Evolutionary conservation across 2,797 vertebrate species (phyloP).

Genomic region (Lacerta viridis): DNA sequence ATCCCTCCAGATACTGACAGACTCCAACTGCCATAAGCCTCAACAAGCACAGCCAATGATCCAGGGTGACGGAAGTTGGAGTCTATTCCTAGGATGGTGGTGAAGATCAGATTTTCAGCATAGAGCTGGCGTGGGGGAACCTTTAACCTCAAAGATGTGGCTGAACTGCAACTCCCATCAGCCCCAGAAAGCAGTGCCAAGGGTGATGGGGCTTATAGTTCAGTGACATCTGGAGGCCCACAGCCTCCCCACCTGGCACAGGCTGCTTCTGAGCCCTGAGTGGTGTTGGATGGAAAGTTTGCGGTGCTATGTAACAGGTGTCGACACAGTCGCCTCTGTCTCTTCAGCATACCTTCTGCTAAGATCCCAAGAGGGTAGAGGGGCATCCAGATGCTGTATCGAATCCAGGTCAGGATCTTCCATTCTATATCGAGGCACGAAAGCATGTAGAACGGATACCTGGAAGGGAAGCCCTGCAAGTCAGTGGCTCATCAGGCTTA

Average conservation of each 20-base stretch:
- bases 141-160: no score
- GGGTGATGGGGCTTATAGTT: no score
- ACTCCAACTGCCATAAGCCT: no score
- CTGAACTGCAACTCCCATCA: no score
- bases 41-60: no score
- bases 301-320: not conserved
- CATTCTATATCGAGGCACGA: slow-evolving; percentile 92
- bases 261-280: not conserved
- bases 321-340: not conserved
- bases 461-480: slow-evolving; percentile 66
- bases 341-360: slow-evolving; percentile 89
- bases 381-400: slow-evolving; percentile 95
- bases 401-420: slow-evolving; percentile 94
- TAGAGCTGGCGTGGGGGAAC: no score
- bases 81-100: no score
- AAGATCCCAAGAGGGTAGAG: slow-evolving; percentile 91
- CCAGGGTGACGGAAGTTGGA: no score
- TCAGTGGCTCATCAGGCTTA: not conserved
- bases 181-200: no score
- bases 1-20: no score
- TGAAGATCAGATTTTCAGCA: no score
- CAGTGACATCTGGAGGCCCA: no score
- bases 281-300: not conserved
- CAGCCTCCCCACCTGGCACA: not conserved
- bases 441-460: slow-evolving; percentile 98